Percentiles rank a stretch among this genome's conserved stretches.
phyloP scores from a whole-genome alignment of 2,113 vertebrate genomes.

The Percina caprodes region DNA sequence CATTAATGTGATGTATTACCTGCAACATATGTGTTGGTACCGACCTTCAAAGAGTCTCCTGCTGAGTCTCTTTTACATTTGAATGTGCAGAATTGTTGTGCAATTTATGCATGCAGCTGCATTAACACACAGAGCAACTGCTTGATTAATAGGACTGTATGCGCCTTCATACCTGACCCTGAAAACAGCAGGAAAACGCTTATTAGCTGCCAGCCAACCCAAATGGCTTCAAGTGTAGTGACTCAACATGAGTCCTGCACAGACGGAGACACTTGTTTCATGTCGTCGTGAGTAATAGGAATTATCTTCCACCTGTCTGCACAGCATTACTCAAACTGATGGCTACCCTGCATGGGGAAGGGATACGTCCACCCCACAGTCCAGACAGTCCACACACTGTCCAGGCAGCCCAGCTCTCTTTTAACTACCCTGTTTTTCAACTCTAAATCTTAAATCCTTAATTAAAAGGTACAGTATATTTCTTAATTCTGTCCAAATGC shows the following conservation, averaged over 20 bases:
- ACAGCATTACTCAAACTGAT: conserved; percentile 53
- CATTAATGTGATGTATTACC: background rate
- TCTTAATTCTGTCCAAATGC: background rate
- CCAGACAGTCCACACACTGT: no score
- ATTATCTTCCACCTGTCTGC: conserved; percentile 66
- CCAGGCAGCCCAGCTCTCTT: background rate
- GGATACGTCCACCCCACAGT: no score
- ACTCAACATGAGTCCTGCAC: conserved; percentile 44
- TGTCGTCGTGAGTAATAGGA: conserved; percentile 45
- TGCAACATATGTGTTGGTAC: background rate
- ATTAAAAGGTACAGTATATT: background rate
- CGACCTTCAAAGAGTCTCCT: background rate
- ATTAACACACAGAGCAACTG: background rate
- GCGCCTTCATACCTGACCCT: conserved; percentile 19
- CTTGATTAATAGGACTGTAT: conserved; percentile 13
- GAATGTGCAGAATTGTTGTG: background rate
- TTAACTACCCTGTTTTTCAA: background rate
- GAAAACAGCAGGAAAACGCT: conserved; percentile 44
- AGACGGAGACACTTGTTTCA: conserved; percentile 44
- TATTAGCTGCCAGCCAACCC: conserved; percentile 57
- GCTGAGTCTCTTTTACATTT: background rate
- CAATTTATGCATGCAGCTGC: conserved; percentile 9
- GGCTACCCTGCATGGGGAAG: conserved; percentile 28
- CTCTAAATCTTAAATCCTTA: background rate
- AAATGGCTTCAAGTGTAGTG: conserved; percentile 48